Evolutionary conservation across 2,797 vertebrate species (phyloP).

Genomic region (Orientallactaga sibirica): DNA sequence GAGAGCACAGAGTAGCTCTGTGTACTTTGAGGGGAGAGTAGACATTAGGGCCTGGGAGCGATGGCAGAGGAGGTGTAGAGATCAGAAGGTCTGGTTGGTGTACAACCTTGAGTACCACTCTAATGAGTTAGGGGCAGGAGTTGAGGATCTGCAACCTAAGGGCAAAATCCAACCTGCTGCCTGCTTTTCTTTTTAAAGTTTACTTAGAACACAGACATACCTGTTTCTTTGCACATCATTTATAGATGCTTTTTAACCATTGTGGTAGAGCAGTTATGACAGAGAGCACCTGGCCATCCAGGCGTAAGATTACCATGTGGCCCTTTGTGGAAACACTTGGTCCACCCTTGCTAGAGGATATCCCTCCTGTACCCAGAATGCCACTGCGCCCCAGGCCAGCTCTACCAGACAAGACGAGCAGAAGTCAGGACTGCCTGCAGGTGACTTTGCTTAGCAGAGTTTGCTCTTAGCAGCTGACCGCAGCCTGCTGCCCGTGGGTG

Average conservation of each 20-base stretch:
- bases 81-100: background rate
- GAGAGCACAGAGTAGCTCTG: background rate
- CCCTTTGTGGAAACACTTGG: background rate
- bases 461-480: background rate
- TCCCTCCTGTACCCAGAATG: background rate
- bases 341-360: too few species aligned
- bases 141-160: background rate
- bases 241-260: background rate
- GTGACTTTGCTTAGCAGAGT: background rate
- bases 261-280: background rate
- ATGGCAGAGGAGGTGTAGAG: background rate
- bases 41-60: background rate
- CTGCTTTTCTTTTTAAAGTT: constrained; percentile 5
- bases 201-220: background rate
- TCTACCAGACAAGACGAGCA: background rate
- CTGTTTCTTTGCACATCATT: background rate
- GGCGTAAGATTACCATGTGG: background rate
- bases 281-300: background rate
- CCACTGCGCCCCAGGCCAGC: background rate
- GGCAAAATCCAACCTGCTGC: background rate
- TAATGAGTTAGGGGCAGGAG: too few species aligned
- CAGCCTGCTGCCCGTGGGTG: too few species aligned
- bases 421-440: background rate
- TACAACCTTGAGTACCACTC: background rate
- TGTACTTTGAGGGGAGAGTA: background rate